These are phyloP conservation scores for Agrochola lychnidis DNA, from an alignment of 2,888 invertebrate species.

Conservation along the genomic window DNA sequence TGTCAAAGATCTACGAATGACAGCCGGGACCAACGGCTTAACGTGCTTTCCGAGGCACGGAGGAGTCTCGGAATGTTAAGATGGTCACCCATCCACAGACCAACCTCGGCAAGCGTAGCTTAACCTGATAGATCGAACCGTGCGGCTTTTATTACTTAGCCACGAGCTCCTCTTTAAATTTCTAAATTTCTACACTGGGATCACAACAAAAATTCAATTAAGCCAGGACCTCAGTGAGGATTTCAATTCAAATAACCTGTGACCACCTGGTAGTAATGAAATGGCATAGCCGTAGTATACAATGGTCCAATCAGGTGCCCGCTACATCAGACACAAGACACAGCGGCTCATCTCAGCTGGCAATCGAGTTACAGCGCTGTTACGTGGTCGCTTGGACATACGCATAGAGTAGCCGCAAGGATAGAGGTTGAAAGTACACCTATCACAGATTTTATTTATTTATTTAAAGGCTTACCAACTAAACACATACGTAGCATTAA, in stretches of 20 bases:
- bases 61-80: too few species aligned
- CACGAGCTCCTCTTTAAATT: too few species aligned
- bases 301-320: constrained; percentile 67
- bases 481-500: too few species aligned
- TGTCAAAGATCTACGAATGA: too few species aligned
- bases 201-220: background rate
- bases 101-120: too few species aligned
- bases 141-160: too few species aligned
- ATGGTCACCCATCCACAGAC: too few species aligned
- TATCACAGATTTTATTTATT: background rate
- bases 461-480: too few species aligned
- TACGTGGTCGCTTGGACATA: constrained; percentile 60
- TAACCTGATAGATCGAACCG: too few species aligned
- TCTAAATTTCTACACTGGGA: background rate
- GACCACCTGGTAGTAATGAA: constrained; percentile 18
- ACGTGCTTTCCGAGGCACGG: too few species aligned
- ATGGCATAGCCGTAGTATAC: constrained; percentile 44
- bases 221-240: background rate
- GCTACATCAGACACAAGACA: constrained; percentile 51
- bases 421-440: constrained; percentile 26
- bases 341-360: constrained; percentile 71
- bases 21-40: too few species aligned
- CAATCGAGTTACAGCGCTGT: constrained; percentile 75
- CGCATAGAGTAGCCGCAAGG: constrained; percentile 30
- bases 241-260: constrained; percentile 34